Evolutionary conservation across 2,888 invertebrate species (phyloP), one percentile per base, ranked within the genome.

Genomic region (Thecophora atra): DNA sequence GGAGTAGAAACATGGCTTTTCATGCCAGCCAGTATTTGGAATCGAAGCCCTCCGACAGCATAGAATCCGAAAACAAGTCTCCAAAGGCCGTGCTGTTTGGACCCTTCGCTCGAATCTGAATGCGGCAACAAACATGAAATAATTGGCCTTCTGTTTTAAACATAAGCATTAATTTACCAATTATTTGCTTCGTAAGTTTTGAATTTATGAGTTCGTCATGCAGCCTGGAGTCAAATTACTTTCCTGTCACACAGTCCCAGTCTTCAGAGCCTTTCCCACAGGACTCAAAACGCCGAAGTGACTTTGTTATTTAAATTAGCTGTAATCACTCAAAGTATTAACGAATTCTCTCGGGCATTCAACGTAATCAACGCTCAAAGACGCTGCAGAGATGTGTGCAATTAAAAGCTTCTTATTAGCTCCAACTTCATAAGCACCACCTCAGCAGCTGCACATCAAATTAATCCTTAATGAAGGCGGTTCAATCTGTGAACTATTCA

Each of bases 161-260:
- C 47, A 69, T 62, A 69, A 69, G 62, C 60, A 69, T 62, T 69
- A 69, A 69, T 69, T 69, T 62, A 62, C 30, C 24, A 44, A 62
- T 69, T 69, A 60, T 60, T 62, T 62, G 60, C 17, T 60, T 47
- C 60, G 30, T 60, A 47, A 28, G 24, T 54, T 54, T 54, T 54
- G 19, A 21, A 60, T 69, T 47, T 69, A 69, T 69, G 42, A 60
- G 60, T 62, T 67, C 44, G 69, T 62, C 51, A 44, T 42, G 62
- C n/a, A n/a, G n/a, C n/a, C n/a, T n/a, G n/a, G n/a, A n/a, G n/a
- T n/a, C n/a, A n/a, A 69, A 69, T 62, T 60, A 69, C 60, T 69
- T 69, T 28, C 28, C 8, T 51, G 17, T 51, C 28, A 69, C 62
- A 47, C 37, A 1, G 37, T 11, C 11, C 7, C 37, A 28, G 52